Evolutionary conservation across 2,888 invertebrate species (phyloP).

Genomic region (Odontomyia ornata): DNA sequence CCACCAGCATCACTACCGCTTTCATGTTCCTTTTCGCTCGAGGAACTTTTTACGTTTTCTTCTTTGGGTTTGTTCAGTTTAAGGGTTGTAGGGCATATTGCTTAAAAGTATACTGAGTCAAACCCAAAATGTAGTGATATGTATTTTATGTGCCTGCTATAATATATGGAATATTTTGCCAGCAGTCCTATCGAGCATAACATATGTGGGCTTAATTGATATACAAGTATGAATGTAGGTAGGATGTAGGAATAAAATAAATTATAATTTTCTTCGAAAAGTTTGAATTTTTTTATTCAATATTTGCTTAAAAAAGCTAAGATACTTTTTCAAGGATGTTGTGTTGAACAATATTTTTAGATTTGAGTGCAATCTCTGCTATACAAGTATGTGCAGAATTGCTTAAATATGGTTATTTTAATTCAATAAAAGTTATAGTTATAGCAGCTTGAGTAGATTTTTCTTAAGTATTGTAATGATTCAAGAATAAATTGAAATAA

Average conservation of each 20-base stretch:
- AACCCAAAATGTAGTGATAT: not conserved
- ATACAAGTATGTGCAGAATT: too few species aligned
- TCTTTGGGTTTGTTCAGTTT: slow-evolving; percentile 18
- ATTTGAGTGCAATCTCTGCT: too few species aligned
- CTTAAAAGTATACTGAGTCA: not conserved
- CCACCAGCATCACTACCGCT: not conserved
- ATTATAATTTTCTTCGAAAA: not conserved
- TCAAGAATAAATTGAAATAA: too few species aligned
- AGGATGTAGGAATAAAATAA: slow-evolving; percentile 2
- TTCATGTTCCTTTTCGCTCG: slow-evolving; percentile 17
- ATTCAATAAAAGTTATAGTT: too few species aligned
- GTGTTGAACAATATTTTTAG: too few species aligned
- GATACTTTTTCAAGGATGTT: too few species aligned
- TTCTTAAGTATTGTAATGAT: too few species aligned
- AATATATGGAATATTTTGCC: not conserved
- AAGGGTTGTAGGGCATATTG: slow-evolving; percentile 3
- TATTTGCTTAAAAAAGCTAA: too few species aligned
- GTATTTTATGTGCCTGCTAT: not conserved
- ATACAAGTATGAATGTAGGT: not conserved
- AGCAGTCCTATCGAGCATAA: not conserved
- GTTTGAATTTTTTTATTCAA: too few species aligned
- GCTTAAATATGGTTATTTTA: too few species aligned
- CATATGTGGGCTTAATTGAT: not conserved
- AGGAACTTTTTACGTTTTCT: slow-evolving; percentile 19
- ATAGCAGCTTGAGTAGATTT: too few species aligned